Conservation (phyloP, 2,113 vertebrate genomes). For the Cryptomyrus ogoouensis region DNA sequence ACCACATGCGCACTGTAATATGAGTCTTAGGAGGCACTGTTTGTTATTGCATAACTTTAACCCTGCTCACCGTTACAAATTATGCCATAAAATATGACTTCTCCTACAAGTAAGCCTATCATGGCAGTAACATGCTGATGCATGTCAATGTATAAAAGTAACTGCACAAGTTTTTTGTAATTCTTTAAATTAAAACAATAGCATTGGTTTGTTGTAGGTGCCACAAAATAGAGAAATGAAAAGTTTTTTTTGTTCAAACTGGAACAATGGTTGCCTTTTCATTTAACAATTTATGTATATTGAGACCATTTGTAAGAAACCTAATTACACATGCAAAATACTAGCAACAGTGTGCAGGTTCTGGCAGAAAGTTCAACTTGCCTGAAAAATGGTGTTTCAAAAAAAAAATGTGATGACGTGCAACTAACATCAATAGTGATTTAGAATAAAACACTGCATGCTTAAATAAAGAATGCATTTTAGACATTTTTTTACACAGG, state of each 20-base stretch:
- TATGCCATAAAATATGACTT: constrained; percentile 48
- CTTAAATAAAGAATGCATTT: not conserved
- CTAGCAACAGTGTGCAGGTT: not conserved
- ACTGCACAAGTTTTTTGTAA: not conserved
- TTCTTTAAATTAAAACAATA: not conserved
- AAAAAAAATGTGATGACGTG: not conserved
- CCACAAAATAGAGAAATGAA: not conserved
- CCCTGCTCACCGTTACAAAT: constrained; percentile 73
- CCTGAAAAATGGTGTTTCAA: not conserved
- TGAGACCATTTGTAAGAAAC: not conserved
- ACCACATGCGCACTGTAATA: constrained; percentile 38
- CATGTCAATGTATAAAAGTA: not conserved
- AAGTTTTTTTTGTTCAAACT: not conserved
- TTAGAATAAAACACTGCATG: constrained; percentile 1
- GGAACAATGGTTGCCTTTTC: not conserved
- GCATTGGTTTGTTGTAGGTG: not conserved
- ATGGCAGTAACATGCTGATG: not conserved
- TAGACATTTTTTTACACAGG: constrained; percentile 6
- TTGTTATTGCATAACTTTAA: constrained; percentile 78
- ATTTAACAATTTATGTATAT: not conserved
- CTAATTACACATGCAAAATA: not conserved
- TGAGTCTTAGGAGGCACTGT: constrained; percentile 59
- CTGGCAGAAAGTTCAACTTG: not conserved
- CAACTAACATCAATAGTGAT: not conserved
- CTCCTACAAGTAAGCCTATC: not conserved